These are phyloP conservation scores for Cynocephalus volans DNA, from an alignment of 2,113 vertebrate genomes.

Conservation along the genomic window DNA sequence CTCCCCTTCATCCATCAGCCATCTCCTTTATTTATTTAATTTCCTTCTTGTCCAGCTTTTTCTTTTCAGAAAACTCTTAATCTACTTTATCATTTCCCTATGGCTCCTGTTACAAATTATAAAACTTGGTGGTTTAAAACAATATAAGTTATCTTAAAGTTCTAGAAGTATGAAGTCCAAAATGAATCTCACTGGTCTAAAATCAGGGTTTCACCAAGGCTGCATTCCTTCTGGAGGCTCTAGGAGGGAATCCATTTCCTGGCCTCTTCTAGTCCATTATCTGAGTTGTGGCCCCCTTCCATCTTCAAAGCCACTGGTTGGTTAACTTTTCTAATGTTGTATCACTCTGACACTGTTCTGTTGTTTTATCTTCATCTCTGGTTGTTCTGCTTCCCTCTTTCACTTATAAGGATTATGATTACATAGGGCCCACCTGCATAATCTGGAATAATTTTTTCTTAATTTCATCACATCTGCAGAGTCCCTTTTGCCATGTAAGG, in stretches of 20 bases:
- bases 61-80: slow-evolving; percentile 24
- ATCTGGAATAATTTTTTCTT: neutral
- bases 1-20: neutral
- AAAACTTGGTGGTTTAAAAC: slow-evolving; percentile 33
- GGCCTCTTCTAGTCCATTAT: neutral
- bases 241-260: neutral
- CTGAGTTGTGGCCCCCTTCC: neutral
- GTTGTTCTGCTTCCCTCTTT: neutral
- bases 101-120: slow-evolving; percentile 7
- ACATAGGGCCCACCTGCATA: neutral
- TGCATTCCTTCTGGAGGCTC: neutral
- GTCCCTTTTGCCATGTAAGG: neutral
- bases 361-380: neutral
- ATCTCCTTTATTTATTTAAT: neutral
- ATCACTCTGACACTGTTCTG: neutral
- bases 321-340: neutral
- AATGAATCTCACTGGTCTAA: slow-evolving; percentile 3
- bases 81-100: neutral
- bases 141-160: neutral
- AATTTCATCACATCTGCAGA: slow-evolving; percentile 5
- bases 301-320: neutral
- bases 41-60: neutral
- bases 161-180: neutral
- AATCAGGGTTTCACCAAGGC: neutral
- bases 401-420: neutral